These are phyloP conservation scores for Cladopsammia gracilis DNA, from an alignment of 64 coral and sea anemone genomes.

Conservation along the genomic window DNA sequence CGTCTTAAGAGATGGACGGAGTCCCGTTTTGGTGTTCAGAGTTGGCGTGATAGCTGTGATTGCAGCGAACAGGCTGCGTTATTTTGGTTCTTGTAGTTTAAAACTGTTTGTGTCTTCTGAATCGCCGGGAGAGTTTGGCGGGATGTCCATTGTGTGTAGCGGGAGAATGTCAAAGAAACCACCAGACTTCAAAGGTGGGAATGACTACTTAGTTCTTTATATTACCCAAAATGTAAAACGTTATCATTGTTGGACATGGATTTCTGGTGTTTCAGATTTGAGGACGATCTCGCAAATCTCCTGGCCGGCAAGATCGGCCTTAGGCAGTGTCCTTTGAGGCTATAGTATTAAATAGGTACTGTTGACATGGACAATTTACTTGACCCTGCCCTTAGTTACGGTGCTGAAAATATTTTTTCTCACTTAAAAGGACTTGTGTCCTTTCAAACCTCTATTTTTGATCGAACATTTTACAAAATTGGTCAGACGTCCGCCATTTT, in stretches of 20 bases:
- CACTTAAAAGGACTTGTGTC: too few relatives aligned
- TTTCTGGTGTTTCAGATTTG: too few relatives aligned
- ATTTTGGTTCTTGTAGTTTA: conserved; percentile 79
- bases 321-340: too few relatives aligned
- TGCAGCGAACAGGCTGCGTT: conserved; percentile 81
- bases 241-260: neutral
- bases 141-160: conserved; percentile 74
- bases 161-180: conserved; percentile 45
- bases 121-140: conserved; percentile 88
- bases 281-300: too few relatives aligned
- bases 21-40: conserved; percentile 87
- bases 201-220: neutral
- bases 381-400: too few relatives aligned
- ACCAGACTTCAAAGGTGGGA: conserved; percentile 77
- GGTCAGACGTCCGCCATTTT: too few relatives aligned
- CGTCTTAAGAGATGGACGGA: conserved; percentile 55
- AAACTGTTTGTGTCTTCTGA: conserved; percentile 78
- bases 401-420: too few relatives aligned
- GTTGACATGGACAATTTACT: too few relatives aligned
- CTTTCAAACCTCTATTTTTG: too few relatives aligned
- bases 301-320: too few relatives aligned
- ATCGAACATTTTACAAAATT: too few relatives aligned
- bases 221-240: neutral
- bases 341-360: too few relatives aligned
- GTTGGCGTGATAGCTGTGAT: conserved; percentile 86